Evolutionary conservation across 2,888 invertebrate genomes (phyloP).

Genomic region (Melolontha melolontha): DNA sequence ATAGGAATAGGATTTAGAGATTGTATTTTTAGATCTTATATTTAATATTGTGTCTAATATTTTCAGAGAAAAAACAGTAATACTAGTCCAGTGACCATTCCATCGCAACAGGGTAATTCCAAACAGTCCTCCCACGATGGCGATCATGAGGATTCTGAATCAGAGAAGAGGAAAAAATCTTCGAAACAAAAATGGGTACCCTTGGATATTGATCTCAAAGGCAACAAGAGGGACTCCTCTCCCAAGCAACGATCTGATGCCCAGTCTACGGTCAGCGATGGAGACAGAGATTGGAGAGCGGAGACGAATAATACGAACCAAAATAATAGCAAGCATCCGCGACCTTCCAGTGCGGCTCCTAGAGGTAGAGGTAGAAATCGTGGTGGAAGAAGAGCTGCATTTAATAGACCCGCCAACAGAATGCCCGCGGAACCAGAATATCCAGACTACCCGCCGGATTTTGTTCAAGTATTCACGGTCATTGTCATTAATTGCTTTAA

Average conservation of each 20-base stretch:
- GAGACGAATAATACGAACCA: slow-evolving; percentile 48
- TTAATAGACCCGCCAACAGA: slow-evolving; percentile 64
- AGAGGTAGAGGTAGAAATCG: slow-evolving; percentile 68
- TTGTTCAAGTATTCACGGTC: slow-evolving; percentile 15
- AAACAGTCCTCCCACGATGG: slow-evolving; percentile 63
- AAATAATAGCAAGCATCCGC: slow-evolving; percentile 47
- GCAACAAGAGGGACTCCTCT: slow-evolving; percentile 74
- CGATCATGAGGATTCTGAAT: slow-evolving; percentile 63
- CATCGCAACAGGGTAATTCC: slow-evolving; percentile 58
- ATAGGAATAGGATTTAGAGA: too few relatives aligned
- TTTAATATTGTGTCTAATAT: neutral
- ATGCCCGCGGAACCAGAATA: slow-evolving; percentile 62
- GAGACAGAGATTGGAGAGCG: slow-evolving; percentile 62
- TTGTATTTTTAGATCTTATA: too few relatives aligned
- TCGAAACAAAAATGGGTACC: slow-evolving; percentile 91
- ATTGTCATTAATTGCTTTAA: neutral
- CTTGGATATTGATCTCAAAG: slow-evolving; percentile 85
- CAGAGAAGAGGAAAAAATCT: slow-evolving; percentile 65
- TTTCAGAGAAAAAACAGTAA: slow-evolving; percentile 62
- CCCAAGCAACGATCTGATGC: slow-evolving; percentile 56
- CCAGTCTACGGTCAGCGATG: slow-evolving; percentile 63
- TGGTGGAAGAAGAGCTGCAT: slow-evolving; percentile 65
- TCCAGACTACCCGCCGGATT: slow-evolving; percentile 59
- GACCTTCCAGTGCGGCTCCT: slow-evolving; percentile 58
- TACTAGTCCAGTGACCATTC: slow-evolving; percentile 25